These are phyloP conservation scores for Riptortus pedestris DNA, from an alignment of 1,140 invertebrate species.

Conservation along the genomic window DNA sequence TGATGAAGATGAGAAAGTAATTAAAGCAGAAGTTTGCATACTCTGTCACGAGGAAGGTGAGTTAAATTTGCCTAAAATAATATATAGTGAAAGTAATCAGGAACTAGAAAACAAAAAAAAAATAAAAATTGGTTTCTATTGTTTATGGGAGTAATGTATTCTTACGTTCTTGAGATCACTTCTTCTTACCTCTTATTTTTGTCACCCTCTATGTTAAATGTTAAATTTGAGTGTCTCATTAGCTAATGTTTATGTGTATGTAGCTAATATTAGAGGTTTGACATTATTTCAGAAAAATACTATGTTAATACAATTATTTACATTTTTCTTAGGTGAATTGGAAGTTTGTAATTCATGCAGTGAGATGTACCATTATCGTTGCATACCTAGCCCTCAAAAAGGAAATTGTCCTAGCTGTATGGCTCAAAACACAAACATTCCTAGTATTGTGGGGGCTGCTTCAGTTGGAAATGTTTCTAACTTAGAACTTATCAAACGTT, in stretches of 20 bases:
- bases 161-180: too few species aligned
- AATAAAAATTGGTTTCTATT: too few species aligned
- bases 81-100: too few species aligned
- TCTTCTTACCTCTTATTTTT: too few species aligned
- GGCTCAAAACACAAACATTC: conserved; percentile 14
- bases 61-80: too few species aligned
- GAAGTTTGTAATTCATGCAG: conserved; percentile 14
- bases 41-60: conserved; percentile 16
- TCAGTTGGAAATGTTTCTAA: not conserved
- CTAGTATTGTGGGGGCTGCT: conserved; percentile 9
- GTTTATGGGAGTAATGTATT: too few species aligned
- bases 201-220: too few species aligned
- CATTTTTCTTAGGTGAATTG: not conserved
- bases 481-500: conserved; percentile 13
- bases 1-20: conserved; percentile 9
- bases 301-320: not conserved
- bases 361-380: conserved; percentile 7
- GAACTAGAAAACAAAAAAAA: too few species aligned
- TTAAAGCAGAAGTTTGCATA: not conserved
- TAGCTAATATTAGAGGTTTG: too few species aligned
- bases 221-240: too few species aligned
- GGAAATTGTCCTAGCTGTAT: not conserved
- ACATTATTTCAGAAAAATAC: too few species aligned
- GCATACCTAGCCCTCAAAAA: not conserved
- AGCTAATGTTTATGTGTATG: too few species aligned